Conservation (phyloP, 53 echinoderm and acorn worm species). For the Zoroaster sp. region DNA sequence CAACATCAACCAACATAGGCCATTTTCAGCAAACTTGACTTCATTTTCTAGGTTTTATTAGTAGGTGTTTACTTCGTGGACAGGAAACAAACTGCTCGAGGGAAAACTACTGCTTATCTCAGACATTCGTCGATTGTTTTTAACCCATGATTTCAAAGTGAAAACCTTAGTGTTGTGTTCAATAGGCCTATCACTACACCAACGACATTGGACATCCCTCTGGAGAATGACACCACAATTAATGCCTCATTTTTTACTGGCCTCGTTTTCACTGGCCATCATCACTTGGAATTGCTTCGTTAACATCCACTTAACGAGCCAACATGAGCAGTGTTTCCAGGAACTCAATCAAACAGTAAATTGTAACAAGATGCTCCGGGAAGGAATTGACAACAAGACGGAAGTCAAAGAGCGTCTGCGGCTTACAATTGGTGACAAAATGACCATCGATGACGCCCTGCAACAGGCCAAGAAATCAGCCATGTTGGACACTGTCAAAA, state of each 20-base stretch:
- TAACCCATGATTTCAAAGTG: no score
- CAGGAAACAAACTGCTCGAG: no score
- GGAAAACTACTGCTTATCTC: no score
- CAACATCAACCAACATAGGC: no score
- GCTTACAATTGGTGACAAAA: not conserved
- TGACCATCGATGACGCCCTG: not conserved
- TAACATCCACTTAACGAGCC: not conserved
- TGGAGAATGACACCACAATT: not conserved
- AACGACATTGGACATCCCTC: no score
- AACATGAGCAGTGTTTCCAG: not conserved
- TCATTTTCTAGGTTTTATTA: no score
- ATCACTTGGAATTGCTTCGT: constrained; percentile 3
- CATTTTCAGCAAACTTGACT: no score
- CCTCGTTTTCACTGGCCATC: not conserved
- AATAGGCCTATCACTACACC: no score
- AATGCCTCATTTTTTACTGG: not conserved
- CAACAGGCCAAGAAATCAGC: not conserved
- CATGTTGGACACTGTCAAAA: not conserved
- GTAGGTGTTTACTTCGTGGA: no score
- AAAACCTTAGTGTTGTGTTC: no score
- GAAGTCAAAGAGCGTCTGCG: not conserved
- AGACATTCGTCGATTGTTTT: no score
- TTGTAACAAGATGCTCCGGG: not conserved
- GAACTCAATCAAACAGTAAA: not conserved
- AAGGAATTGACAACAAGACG: not conserved